A percentile compares a stretch with the other conserved stretches of the same genome.
Conservation (phyloP, 2,888 invertebrate species). For the Limnephilus auricula region DNA sequence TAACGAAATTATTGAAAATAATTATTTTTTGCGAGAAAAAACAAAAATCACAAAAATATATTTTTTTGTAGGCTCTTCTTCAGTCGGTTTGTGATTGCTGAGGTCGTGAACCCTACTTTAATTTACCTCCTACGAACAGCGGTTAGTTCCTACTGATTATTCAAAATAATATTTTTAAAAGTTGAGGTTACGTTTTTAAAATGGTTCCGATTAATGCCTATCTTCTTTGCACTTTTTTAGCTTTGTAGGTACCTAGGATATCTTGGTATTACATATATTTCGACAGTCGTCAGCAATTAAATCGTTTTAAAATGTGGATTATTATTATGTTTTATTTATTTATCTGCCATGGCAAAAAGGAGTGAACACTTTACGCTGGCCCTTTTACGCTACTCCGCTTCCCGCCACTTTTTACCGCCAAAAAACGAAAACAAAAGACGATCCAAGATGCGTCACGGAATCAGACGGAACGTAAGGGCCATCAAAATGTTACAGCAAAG, state of each 20-base stretch:
- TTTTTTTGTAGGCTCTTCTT: no score
- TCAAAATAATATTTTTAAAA: no score
- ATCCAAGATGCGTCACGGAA: conserved; percentile 36
- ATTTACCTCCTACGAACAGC: no score
- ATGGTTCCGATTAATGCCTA: no score
- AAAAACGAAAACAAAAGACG: conserved; percentile 43
- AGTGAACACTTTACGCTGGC: conserved; percentile 47
- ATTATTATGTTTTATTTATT: not conserved
- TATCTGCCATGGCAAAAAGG: not conserved
- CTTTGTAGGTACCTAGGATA: not conserved
- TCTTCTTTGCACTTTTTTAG: not conserved
- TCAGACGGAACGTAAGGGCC: conserved; percentile 7
- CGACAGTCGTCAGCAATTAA: not conserved
- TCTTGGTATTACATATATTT: not conserved
- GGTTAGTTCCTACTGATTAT: no score
- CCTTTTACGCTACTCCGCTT: conserved; percentile 47
- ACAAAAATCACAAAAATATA: no score
- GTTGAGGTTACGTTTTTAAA: no score
- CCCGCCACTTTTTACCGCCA: conserved; percentile 47
- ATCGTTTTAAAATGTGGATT: not conserved
- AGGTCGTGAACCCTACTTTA: no score
- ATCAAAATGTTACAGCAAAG: not conserved
- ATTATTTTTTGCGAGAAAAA: no score
- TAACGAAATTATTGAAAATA: no score
- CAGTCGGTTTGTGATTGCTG: no score